Percentiles rank a stretch among this genome's conserved stretches.
Evolutionary conservation across 64 coral and sea anemone genomes (phyloP).

Genomic region (Exaiptasia diaphana): DNA sequence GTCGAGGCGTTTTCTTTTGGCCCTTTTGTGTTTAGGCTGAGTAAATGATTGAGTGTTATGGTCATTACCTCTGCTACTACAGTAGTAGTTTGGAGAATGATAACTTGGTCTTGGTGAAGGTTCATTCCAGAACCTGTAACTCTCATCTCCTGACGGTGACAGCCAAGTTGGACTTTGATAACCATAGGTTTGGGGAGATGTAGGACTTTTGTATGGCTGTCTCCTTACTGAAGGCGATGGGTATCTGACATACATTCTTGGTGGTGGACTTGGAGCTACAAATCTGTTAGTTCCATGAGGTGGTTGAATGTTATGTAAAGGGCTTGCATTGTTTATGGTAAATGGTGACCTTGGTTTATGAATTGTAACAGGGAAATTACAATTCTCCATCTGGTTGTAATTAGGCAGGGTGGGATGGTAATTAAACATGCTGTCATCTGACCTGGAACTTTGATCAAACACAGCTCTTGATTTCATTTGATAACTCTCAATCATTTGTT

Average conservation of each 20-base stretch:
- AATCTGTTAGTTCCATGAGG: not conserved
- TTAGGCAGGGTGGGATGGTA: not conserved
- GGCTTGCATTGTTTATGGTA: not conserved
- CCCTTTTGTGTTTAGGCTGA: no score
- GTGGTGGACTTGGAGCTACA: not conserved
- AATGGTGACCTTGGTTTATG: not conserved
- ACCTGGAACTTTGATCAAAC: not conserved
- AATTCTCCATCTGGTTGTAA: not conserved
- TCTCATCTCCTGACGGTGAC: no score
- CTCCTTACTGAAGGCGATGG: not conserved
- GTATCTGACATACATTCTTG: not conserved
- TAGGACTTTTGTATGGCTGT: not conserved
- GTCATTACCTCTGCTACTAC: no score
- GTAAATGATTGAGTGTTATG: no score
- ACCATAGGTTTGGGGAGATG: not conserved
- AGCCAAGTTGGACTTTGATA: not conserved
- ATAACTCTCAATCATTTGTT: constrained; percentile 9
- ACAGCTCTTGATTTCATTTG: not conserved
- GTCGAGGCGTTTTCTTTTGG: no score
- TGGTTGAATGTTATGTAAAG: not conserved
- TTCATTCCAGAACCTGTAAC: no score
- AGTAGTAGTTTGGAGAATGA: no score
- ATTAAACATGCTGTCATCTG: not conserved
- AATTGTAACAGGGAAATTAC: not conserved
- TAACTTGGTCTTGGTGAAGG: no score